phyloP scores from a whole-genome alignment of 1,140 invertebrate genomes.

The Ostrea denselamellosa region DNA sequence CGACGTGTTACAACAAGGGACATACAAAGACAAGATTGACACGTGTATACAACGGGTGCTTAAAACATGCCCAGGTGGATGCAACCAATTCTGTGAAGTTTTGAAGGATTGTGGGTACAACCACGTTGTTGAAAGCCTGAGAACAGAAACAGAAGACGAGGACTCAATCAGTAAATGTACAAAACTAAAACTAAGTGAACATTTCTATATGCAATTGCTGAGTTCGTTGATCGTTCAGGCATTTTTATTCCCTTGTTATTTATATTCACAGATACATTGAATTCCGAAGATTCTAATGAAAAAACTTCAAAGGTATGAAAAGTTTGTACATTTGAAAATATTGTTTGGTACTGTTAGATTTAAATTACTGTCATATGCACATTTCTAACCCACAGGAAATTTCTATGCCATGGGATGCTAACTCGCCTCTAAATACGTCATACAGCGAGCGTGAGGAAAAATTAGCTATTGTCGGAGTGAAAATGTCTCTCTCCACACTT shows the following conservation, averaged over 20 bases:
- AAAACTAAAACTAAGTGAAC: neutral
- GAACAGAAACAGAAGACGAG: conserved; percentile 46
- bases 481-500: conserved; percentile 61
- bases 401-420: conserved; percentile 36
- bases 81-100: conserved; percentile 52
- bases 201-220: neutral
- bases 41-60: conserved; percentile 50
- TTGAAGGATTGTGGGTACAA: conserved; percentile 58
- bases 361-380: neutral
- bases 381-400: neutral
- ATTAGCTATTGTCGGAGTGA: conserved; percentile 59
- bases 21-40: conserved; percentile 50
- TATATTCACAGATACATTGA: conserved; percentile 39
- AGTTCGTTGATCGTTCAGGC: neutral
- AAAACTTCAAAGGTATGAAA: conserved; percentile 35
- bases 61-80: conserved; percentile 48
- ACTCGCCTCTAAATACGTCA: neutral
- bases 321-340: neutral
- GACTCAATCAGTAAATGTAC: conserved; percentile 48
- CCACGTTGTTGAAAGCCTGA: conserved; percentile 53
- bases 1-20: conserved; percentile 49
- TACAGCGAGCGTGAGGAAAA: conserved; percentile 30
- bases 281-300: conserved; percentile 35
- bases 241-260: neutral
- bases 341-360: too few relatives aligned